Conservation (phyloP, 2,113 vertebrate species). For the Colistium nudipinnis region DNA sequence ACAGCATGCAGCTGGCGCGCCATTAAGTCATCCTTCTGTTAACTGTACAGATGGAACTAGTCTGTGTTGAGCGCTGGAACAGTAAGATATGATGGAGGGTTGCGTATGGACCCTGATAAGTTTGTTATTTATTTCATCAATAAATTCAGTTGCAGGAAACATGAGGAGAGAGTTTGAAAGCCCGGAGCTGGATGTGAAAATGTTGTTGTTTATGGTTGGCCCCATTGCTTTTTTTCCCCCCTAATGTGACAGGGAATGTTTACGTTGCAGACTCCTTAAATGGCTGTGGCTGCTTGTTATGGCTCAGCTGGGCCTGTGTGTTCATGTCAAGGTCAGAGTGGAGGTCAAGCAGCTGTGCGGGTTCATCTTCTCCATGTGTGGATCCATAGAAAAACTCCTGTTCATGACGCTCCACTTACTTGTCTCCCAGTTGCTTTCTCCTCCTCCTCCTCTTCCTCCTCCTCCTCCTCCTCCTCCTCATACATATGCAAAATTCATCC, state of each 20-base stretch:
- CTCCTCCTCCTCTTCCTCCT: no score
- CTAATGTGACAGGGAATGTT: background rate
- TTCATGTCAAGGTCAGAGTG: slow-evolving; percentile 15
- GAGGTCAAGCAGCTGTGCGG: slow-evolving; percentile 49
- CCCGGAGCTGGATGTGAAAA: background rate
- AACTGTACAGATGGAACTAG: background rate
- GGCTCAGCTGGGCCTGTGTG: background rate
- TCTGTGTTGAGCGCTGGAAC: background rate
- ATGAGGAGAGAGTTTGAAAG: background rate
- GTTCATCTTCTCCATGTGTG: slow-evolving; percentile 22
- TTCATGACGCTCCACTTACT: slow-evolving; percentile 56
- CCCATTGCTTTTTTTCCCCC: background rate
- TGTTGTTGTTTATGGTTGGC: background rate
- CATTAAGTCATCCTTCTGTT: background rate
- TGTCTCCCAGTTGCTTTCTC: slow-evolving; percentile 29
- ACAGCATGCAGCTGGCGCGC: no score
- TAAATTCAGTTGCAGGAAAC: background rate
- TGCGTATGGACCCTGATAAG: no score
- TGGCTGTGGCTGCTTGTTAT: background rate
- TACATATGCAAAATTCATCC: slow-evolving; percentile 69
- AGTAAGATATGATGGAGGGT: no score
- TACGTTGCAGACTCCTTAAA: background rate
- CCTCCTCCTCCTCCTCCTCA: slow-evolving; percentile 41
- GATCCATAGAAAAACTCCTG: slow-evolving; percentile 50
- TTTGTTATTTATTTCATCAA: background rate